A percentile compares a stretch with the other conserved stretches of the same genome.
Evolutionary conservation across 2,113 vertebrate species (phyloP).

Genomic region (Hemiscyllium ocellatum): DNA sequence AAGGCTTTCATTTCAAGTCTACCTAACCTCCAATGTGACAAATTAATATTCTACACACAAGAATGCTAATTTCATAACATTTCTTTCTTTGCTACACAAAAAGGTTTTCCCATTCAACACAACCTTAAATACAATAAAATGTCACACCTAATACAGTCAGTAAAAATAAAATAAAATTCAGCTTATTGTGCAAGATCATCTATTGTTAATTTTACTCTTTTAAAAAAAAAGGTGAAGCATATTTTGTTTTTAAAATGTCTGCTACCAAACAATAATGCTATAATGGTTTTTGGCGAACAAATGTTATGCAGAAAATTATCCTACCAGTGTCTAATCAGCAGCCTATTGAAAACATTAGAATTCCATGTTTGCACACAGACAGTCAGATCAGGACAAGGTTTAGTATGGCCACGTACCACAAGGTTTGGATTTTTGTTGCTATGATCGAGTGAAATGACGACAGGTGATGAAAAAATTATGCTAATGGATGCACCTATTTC

Average conservation of each 20-base stretch:
- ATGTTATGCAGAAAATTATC: not conserved
- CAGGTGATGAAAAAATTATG: no score
- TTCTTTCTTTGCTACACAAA: not conserved
- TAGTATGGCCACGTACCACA: not conserved
- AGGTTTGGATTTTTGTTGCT: no score
- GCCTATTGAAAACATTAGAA: not conserved
- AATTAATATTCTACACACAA: not conserved
- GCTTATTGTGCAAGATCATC: not conserved
- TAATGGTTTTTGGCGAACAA: not conserved
- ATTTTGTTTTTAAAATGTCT: not conserved
- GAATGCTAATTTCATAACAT: not conserved
- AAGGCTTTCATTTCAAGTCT: not conserved
- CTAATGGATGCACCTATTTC: no score
- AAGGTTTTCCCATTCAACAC: not conserved
- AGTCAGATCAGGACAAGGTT: not conserved
- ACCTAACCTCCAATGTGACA: not conserved
- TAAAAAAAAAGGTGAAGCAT: not conserved
- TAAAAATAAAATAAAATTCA: not conserved
- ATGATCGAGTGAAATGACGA: no score
- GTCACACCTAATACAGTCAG: not conserved
- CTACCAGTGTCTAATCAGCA: not conserved
- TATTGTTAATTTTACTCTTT: not conserved
- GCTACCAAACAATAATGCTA: not conserved
- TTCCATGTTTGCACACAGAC: not conserved
- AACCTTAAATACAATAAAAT: not conserved